A percentile compares a stretch with the other conserved stretches of the same genome.
Evolutionary conservation across 2,888 invertebrate genomes (phyloP).

Genomic region (Ethmia dodecea): DNA sequence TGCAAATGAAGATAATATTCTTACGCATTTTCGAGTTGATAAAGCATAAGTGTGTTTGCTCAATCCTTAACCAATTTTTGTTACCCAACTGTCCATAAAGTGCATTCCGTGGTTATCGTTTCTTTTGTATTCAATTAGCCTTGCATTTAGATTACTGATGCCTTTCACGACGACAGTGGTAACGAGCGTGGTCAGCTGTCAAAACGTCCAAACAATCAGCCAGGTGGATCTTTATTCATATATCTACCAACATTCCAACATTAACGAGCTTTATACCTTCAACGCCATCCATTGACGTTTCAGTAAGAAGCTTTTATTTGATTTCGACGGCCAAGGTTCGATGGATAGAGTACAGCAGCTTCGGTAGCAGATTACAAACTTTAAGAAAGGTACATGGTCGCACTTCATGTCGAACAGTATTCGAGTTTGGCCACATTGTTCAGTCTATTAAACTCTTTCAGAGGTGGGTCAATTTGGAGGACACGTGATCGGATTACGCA

Average conservation of each 20-base stretch:
- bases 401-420: constrained; percentile 31
- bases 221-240: constrained; percentile 32
- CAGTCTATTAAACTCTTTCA: constrained; percentile 71
- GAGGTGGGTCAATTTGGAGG: constrained; percentile 60
- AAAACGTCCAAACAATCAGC: constrained; percentile 75
- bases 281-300: no score
- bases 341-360: constrained; percentile 23
- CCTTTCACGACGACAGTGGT: constrained; percentile 74
- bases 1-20: constrained; percentile 25
- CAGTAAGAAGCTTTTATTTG: neutral
- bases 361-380: no score
- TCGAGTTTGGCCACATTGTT: constrained; percentile 58
- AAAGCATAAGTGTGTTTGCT: constrained; percentile 19
- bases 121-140: constrained; percentile 77
- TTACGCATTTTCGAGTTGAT: neutral
- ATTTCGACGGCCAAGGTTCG: constrained; percentile 16
- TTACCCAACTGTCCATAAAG: constrained; percentile 59
- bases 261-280: no score
- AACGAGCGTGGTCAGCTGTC: constrained; percentile 76
- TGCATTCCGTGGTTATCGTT: constrained; percentile 67
- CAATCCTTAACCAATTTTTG: constrained; percentile 34
- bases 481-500: constrained; percentile 62
- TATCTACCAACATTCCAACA: constrained; percentile 18
- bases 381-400: no score
- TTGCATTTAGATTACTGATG: constrained; percentile 71